phyloP scores from a whole-genome alignment of 2,888 invertebrate genomes.

The Eupithecia insigniata region DNA sequence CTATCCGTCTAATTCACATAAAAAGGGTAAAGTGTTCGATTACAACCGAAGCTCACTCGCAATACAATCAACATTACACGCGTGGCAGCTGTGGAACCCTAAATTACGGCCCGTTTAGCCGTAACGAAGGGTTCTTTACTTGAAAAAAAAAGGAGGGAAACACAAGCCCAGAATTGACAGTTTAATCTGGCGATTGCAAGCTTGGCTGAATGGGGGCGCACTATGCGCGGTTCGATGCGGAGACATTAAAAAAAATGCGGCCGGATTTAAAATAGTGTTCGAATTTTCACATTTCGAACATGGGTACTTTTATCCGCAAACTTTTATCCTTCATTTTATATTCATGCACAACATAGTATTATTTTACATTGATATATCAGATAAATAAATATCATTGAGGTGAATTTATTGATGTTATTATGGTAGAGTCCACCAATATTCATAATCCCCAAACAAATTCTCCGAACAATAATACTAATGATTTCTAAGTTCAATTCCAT shows the following conservation, averaged over 20 bases:
- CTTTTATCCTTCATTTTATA: neutral
- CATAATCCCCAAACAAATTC: slow-evolving; percentile 39
- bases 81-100: slow-evolving; percentile 78
- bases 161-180: slow-evolving; percentile 73
- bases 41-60: slow-evolving; percentile 57
- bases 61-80: slow-evolving; percentile 82
- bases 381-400: neutral
- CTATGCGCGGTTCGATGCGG: slow-evolving; percentile 34
- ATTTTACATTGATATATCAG: neutral
- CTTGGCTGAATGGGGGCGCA: slow-evolving; percentile 51
- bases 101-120: slow-evolving; percentile 75
- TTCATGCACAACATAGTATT: neutral
- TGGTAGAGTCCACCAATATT: slow-evolving; percentile 9
- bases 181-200: slow-evolving; percentile 72
- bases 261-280: slow-evolving; percentile 30
- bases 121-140: slow-evolving; percentile 70
- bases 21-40: slow-evolving; percentile 71
- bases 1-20: slow-evolving; percentile 57
- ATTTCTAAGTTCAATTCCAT: slow-evolving; percentile 52
- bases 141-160: slow-evolving; percentile 58
- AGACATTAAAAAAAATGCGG: slow-evolving; percentile 36
- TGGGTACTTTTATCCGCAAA: neutral
- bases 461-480: slow-evolving; percentile 57
- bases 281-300: slow-evolving; percentile 16
- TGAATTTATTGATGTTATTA: neutral